Conservation (phyloP, 2,113 vertebrate genomes). For the Takifugu flavidus region DNA sequence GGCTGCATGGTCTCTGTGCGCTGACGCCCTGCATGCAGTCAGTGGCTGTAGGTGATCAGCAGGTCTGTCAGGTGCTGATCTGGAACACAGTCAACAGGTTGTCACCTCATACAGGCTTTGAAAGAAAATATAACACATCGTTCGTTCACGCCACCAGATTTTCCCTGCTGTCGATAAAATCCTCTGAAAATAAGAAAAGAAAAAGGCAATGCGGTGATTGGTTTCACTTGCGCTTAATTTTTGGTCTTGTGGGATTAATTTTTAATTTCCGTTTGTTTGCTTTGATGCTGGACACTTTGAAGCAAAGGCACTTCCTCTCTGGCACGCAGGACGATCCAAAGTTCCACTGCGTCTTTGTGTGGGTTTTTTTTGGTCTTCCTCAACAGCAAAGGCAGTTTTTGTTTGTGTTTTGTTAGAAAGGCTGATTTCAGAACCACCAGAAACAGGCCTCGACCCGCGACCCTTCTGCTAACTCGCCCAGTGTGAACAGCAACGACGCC, state of each 20-base stretch:
- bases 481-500: conserved; percentile 3
- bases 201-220: conserved; percentile 98
- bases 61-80: conserved; percentile 37
- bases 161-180: conserved; percentile 57
- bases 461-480: conserved; percentile 6
- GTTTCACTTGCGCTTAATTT: conserved; percentile 77
- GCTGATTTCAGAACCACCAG: conserved; percentile 21
- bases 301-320: conserved; percentile 99
- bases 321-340: conserved; percentile 87
- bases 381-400: conserved; percentile 82
- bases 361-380: conserved; percentile 80
- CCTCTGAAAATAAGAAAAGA: conserved; percentile 49
- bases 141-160: conserved; percentile 40
- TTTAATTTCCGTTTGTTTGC: conserved; percentile 78
- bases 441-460: not conserved
- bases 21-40: conserved; percentile 48
- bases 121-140: conserved; percentile 53
- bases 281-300: conserved; percentile 90
- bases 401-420: conserved; percentile 37
- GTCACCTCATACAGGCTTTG: conserved; percentile 38
- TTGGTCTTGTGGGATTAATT: conserved; percentile 86
- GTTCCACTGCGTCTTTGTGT: conserved; percentile 71
- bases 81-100: conserved; percentile 29
- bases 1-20: conserved; percentile 36
- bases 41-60: conserved; percentile 29